Evolutionary conservation across 2,113 vertebrate species (phyloP), one percentile per base, ranked within the genome.

Genomic region (Verasper variegatus): DNA sequence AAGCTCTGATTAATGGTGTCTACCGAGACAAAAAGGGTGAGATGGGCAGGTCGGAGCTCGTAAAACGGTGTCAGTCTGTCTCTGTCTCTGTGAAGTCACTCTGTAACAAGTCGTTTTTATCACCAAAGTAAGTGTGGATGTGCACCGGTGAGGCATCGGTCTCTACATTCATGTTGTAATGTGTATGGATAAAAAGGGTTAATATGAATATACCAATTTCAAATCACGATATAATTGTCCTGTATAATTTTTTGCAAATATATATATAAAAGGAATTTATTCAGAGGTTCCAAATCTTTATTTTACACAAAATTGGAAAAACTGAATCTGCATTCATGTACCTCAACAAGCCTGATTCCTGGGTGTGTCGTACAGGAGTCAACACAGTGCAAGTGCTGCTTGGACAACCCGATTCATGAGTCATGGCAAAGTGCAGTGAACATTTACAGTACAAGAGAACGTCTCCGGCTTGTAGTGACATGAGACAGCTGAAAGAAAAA

Each of bases 111-210:
- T 78, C 3, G 8, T 83, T 91, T 76, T 86, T 73, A 85, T 83
- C 86, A 90, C 90, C 88, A 91, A 92, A 91, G 80, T 81, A 55
- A 76, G 49, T 80, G 63, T 81, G 49, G 73, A 67, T 64, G 75
- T 85, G 78, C 74, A 82, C 67, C 51, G 35, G 40, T 65, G 63
- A 73, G 68, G 69, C 59, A 37, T 7, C 13, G 27, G 66, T 81
- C 7, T 64, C 5, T 64, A 60, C 63, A 80, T 31, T 83, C 49
- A 77, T 85, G 78, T 82, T 60, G 55, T 70, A 70, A 71, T 68
- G 24, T 85, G 71, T 78, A 83, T 83, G 73, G 84, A 89, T 73
- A 65, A 76, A 73, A 90, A 88, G 70, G 88, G 81, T 89, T 78
- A 26, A 68, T 88, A 68, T 88, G 81, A 87, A 88, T 82, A 84